Base-by-base conservation (phyloP, 2,113 vertebrate genomes). In the Silurus asotus region DNA sequence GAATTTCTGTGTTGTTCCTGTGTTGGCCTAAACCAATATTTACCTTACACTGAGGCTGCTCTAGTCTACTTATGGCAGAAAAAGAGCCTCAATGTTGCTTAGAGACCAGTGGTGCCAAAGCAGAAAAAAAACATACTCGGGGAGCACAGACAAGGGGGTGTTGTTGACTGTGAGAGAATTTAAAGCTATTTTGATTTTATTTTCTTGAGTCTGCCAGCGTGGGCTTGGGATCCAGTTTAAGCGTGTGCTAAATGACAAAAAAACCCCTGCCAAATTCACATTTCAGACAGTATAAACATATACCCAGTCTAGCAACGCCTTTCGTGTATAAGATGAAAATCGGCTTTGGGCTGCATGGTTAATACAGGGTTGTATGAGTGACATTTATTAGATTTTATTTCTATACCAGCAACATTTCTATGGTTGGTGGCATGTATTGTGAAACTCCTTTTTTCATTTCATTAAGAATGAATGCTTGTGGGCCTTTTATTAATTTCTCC, bases 11-110 rank as follows among this genome's bases (percentile, higher is more conserved):
- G 69, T 83, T 81, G 61, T 88, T 92, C 90, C 90, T 88, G 88
- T 87, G 82, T 72, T 64, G 79, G 87, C 89, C 87, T 90, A 89
- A 84, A 91, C 79, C 89, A 92, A 92, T 92, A 91, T 91, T 91
- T 92, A 90, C 89, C 65, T 72, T 81, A 78, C 78, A 81, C 85
- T 77, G 80, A 89, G 88, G 85, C 86, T 49, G 51, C 90, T 83
- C 76, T 20, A 84, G 51, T 88, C 86, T 28, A 74, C 55, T 89
- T 77, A 62, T 81, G 82, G 76, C 81, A 82, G 55, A 74, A 67
- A 87, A 90, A 86, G 87, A 89, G 79, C 87, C 78, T 85, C 84
- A 75, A 70, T 86, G 90, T 92, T 90, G 91, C 89, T 86, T 62
- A 61, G 88, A 91, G 86, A 91, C 88, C 45, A 70, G 70, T 14